Evolutionary conservation across 2,113 vertebrate genomes (phyloP).

Genomic region (Cyprinodon brontotheroides): DNA sequence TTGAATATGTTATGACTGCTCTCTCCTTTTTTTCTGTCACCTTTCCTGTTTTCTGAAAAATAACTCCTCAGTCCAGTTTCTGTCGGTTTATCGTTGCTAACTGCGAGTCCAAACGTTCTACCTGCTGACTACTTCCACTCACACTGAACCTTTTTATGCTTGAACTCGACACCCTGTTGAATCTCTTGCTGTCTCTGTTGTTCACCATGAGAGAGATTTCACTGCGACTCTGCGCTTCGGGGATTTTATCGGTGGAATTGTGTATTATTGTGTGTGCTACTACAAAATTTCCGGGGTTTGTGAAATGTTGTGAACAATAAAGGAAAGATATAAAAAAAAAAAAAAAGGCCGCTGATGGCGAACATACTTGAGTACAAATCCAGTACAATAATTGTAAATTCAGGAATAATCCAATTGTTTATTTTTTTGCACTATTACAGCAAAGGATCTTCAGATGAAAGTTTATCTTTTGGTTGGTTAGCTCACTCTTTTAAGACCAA

Average conservation of each 20-base stretch:
- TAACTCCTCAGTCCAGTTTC: background rate
- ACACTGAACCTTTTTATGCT: constrained; percentile 59
- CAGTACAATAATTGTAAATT: constrained; percentile 24
- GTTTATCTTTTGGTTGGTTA: constrained; percentile 21
- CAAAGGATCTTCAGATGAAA: constrained; percentile 39
- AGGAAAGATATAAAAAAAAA: too few species aligned
- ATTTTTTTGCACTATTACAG: constrained; percentile 60
- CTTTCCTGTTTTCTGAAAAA: constrained; percentile 65
- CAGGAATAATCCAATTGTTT: constrained; percentile 36
- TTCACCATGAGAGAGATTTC: constrained; percentile 7
- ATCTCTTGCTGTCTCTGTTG: constrained; percentile 37
- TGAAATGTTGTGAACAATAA: constrained; percentile 23
- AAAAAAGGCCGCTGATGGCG: constrained; percentile 25
- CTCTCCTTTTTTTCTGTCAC: constrained; percentile 42
- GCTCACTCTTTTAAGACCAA: constrained; percentile 43
- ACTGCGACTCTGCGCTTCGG: constrained; percentile 10
- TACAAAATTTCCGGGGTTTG: constrained; percentile 9
- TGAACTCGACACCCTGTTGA: constrained; percentile 36
- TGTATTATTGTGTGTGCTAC: too few species aligned
- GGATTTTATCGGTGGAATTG: constrained; percentile 15
- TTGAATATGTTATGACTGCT: constrained; percentile 71
- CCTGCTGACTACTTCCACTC: constrained; percentile 53
- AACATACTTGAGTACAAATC: constrained; percentile 43
- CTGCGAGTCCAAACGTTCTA: constrained; percentile 6
- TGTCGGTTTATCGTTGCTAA: background rate